Percentiles rank a stretch among this genome's conserved stretches.
These are phyloP conservation scores for Crocodylus rhombifer DNA, from an alignment of 2,797 vertebrate species.

Conservation along the genomic window DNA sequence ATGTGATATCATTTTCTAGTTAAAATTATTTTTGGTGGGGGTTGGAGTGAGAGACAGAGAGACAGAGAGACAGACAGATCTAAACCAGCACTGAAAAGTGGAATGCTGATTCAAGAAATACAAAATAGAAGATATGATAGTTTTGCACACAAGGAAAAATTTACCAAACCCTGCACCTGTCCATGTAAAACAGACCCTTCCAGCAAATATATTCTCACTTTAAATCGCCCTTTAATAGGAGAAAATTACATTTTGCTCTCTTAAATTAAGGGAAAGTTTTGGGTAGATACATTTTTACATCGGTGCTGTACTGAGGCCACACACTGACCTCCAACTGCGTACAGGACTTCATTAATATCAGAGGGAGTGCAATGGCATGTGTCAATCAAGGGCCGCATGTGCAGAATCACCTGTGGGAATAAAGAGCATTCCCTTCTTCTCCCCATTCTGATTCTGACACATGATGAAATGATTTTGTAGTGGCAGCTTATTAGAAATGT, in stretches of 20 bases:
- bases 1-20: too few relatives aligned
- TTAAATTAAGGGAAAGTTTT: conserved; percentile 43
- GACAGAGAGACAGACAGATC: background rate
- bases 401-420: conserved; percentile 43
- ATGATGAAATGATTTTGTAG: background rate
- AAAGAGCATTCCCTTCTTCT: conserved; percentile 14
- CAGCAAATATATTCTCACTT: background rate
- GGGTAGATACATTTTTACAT: background rate
- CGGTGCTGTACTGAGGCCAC: background rate
- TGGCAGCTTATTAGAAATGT: background rate
- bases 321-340: conserved; percentile 57
- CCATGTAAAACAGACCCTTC: background rate
- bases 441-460: background rate
- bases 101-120: background rate
- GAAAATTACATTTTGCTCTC: conserved; percentile 20
- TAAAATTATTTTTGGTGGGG: too few relatives aligned
- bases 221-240: background rate
- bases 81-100: background rate
- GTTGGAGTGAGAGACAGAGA: background rate
- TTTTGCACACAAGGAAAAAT: background rate
- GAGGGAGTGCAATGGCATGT: conserved; percentile 5
- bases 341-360: conserved; percentile 53
- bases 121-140: background rate
- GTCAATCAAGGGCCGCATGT: conserved; percentile 49
- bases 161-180: background rate